Percentiles rank a stretch among this genome's conserved stretches.
phyloP scores from a whole-genome alignment of 1,140 invertebrate genomes.

The Camponotus pennsylvanicus region DNA sequence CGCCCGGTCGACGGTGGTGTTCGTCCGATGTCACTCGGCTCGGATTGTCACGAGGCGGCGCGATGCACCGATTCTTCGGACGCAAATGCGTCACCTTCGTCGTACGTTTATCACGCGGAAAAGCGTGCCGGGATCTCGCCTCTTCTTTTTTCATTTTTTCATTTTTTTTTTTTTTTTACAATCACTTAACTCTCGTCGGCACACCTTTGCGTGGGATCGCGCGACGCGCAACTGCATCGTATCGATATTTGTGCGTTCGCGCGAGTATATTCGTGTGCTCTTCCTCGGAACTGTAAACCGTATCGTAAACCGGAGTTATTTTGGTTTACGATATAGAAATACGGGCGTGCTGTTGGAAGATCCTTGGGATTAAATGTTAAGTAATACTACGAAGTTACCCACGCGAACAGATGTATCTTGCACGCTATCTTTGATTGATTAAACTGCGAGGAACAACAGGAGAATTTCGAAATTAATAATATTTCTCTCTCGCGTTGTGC shows the following conservation, averaged over 20 bases:
- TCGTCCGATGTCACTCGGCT: constrained; percentile 35
- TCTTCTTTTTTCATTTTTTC: neutral
- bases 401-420: neutral
- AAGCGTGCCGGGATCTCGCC: neutral
- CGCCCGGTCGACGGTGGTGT: constrained; percentile 58
- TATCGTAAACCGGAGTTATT: constrained; percentile 24
- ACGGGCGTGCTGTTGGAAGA: neutral
- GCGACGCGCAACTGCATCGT: neutral
- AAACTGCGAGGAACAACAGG: neutral
- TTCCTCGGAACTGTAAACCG: constrained; percentile 20
- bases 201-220: neutral
- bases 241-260: neutral
- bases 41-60: constrained; percentile 46
- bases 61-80: constrained; percentile 81
- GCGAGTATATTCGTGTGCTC: neutral
- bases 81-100: constrained; percentile 80
- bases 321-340: neutral
- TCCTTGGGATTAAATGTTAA: neutral
- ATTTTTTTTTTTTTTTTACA: neutral
- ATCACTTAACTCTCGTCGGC: constrained; percentile 18
- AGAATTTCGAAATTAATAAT: neutral
- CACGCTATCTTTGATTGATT: neutral
- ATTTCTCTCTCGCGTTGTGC: neutral
- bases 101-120: constrained; percentile 76
- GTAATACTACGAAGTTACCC: neutral